Evolutionary conservation across 2,797 vertebrate species (phyloP).

Genomic region (Balearica regulorum): DNA sequence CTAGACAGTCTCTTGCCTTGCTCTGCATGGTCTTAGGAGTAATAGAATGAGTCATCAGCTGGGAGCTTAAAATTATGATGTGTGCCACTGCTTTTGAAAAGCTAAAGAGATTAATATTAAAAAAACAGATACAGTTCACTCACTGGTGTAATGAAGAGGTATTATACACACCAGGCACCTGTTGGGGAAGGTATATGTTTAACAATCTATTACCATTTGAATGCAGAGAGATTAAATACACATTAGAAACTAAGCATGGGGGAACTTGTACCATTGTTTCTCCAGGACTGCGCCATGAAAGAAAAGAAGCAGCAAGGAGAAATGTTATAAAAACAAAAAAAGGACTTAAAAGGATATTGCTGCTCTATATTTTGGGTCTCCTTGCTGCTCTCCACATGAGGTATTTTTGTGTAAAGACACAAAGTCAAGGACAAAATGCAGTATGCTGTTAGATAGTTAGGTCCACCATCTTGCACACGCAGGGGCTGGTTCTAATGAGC

Average conservation of each 20-base stretch:
- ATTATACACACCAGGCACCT: constrained; percentile 31
- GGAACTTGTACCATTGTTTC: background rate
- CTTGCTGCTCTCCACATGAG: background rate
- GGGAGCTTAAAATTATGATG: background rate
- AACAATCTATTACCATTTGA: constrained; percentile 36
- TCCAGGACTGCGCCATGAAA: background rate
- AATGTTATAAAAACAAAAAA: background rate
- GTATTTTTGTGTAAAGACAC: background rate
- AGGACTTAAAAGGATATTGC: background rate
- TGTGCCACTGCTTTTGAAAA: constrained; percentile 18
- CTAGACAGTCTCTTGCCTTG: background rate
- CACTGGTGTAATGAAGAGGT: constrained; percentile 34
- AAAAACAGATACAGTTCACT: constrained; percentile 16
- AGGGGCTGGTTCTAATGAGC: background rate
- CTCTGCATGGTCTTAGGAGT: constrained; percentile 2
- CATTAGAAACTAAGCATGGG: background rate
- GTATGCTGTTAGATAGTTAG: background rate
- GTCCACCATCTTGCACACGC: background rate
- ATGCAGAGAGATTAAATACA: constrained; percentile 14
- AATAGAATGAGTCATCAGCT: constrained; percentile 24
- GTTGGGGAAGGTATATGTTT: constrained; percentile 10
- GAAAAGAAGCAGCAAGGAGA: background rate
- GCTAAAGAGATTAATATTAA: constrained; percentile 31
- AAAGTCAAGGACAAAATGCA: background rate
- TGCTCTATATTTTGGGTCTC: background rate